Evolutionary conservation across 2,888 invertebrate genomes (phyloP), one percentile per base, ranked within the genome.

Genomic region (Buathra laborator): DNA sequence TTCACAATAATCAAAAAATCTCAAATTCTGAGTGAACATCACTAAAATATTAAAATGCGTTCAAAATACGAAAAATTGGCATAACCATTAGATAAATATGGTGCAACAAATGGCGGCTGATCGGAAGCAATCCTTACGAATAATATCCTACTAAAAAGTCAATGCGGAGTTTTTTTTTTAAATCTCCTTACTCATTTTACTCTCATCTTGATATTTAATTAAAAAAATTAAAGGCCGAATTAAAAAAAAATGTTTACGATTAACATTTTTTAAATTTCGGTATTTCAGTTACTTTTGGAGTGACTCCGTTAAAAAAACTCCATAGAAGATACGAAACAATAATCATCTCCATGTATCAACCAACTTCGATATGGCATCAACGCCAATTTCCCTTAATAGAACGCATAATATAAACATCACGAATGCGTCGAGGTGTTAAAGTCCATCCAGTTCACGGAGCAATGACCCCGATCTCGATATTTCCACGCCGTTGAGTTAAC

Each of bases 401-500:
- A 12, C 46, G 9, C n/a, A 10, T 12, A 48, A 48, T 14, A 48
- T 14, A 48, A 14, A 48, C 46, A 48, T 19, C 9, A 9, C 53
- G 9, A 19, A 7, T 19, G 53, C 19, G 7, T 19, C 53, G 16
- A 53, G 16, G 53, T 10, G 19, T 53, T 19, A 9, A 19, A 19
- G 10, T 9, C 16, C 19, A 19, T 9, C 16, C 16, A 9, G 53
- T 19, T 46, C 12, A 53, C 32, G 4, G 29, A n/a, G 29, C 70
- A 67, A 56, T 67, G 80, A 53, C 56, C 74, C 43, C 56, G 16
- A 44, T 43, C 66, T 75, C 75, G 70, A 70, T 82, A 78, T 82
- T 82, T 82, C 66, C 78, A 66, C 43, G 19, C 72, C 66, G 68
- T 74, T 74, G 77, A 68, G 53, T 56, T 64, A 51, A 84, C 74